A percentile compares a stretch with the other conserved stretches of the same genome.
phyloP scores from a whole-genome alignment of 2,797 vertebrate genomes.

The Danionella dracula region DNA sequence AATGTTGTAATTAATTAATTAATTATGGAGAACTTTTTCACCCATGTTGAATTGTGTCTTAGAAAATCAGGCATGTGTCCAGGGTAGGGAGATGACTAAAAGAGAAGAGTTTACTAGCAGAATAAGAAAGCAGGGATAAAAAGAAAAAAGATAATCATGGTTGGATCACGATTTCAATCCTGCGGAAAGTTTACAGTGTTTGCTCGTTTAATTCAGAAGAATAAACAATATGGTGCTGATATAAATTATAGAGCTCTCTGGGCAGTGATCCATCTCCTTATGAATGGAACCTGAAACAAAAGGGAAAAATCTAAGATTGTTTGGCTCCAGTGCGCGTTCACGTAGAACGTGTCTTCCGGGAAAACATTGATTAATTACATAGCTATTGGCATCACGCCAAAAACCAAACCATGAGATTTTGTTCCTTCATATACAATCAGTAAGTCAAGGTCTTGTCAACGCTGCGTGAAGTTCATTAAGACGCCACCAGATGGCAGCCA shows the following conservation, averaged over 20 bases:
- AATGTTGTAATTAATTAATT: too few species aligned
- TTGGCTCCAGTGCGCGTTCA: conserved; percentile 41
- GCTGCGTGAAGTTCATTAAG: background rate
- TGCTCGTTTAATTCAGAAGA: conserved; percentile 45
- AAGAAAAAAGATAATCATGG: conserved; percentile 27
- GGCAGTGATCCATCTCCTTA: conserved; percentile 35
- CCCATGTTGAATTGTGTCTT: too few species aligned
- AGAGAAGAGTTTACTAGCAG: too few species aligned
- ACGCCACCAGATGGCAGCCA: conserved; percentile 40
- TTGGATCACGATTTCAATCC: conserved; percentile 34
- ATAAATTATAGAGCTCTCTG: conserved; percentile 48
- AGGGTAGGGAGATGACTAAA: too few species aligned
- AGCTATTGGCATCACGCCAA: conserved; percentile 32
- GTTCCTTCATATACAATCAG: conserved; percentile 20
- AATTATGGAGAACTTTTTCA: too few species aligned
- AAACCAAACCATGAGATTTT: conserved; percentile 42
- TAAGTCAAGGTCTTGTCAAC: too few species aligned
- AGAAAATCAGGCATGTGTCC: too few species aligned
- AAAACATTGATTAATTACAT: conserved; percentile 47
- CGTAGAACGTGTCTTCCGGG: conserved; percentile 48
- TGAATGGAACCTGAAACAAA: conserved; percentile 45
- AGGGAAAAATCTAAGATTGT: conserved; percentile 46
- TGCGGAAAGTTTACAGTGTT: conserved; percentile 34
- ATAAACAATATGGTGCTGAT: conserved; percentile 45
- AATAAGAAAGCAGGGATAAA: too few species aligned